These are phyloP conservation scores for Conopomorpha cramerella DNA, from an alignment of 1,140 invertebrate genomes.

Conservation along the genomic window DNA sequence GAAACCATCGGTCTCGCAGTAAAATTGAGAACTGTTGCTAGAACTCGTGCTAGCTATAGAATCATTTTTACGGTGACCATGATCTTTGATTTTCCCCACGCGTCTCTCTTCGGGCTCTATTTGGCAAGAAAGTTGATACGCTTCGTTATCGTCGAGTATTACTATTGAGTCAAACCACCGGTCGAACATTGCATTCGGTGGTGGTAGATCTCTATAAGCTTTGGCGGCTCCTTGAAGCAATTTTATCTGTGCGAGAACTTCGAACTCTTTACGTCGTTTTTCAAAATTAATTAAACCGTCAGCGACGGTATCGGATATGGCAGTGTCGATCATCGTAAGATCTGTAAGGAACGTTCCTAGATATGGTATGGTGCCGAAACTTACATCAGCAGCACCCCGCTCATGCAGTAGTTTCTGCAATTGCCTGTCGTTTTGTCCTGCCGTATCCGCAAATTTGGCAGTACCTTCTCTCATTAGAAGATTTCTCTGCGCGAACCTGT, in stretches of 20 bases:
- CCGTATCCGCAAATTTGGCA: slow-evolving; percentile 93
- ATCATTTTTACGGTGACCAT: slow-evolving; percentile 86
- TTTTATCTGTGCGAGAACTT: slow-evolving; percentile 96
- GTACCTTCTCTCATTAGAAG: slow-evolving; percentile 94
- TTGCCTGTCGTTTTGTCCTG: slow-evolving; percentile 85
- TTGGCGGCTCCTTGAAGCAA: slow-evolving; percentile 96
- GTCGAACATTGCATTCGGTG: slow-evolving; percentile 82
- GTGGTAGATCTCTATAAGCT: slow-evolving; percentile 91
- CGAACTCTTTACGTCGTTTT: slow-evolving; percentile 97
- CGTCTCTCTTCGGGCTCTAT: too few species aligned
- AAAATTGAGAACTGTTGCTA: slow-evolving; percentile 84
- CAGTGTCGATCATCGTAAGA: slow-evolving; percentile 98
- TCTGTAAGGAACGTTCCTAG: slow-evolving; percentile 98
- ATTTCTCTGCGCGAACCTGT: slow-evolving; percentile 92
- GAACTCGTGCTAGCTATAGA: slow-evolving; percentile 89
- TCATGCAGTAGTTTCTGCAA: slow-evolving; percentile 85
- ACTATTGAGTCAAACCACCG: slow-evolving; percentile 91
- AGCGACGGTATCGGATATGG: slow-evolving; percentile 85
- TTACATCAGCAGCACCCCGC: slow-evolving; percentile 75
- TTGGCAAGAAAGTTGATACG: slow-evolving; percentile 88
- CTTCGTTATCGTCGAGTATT: slow-evolving; percentile 88
- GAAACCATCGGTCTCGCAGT: slow-evolving; percentile 75
- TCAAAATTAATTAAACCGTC: slow-evolving; percentile 97
- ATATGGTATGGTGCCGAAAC: slow-evolving; percentile 96
- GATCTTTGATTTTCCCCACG: too few species aligned